A percentile compares a stretch with the other conserved stretches of the same genome.
phyloP scores from a whole-genome alignment of 2,888 invertebrate species.

The Chloroclystis v-ata region DNA sequence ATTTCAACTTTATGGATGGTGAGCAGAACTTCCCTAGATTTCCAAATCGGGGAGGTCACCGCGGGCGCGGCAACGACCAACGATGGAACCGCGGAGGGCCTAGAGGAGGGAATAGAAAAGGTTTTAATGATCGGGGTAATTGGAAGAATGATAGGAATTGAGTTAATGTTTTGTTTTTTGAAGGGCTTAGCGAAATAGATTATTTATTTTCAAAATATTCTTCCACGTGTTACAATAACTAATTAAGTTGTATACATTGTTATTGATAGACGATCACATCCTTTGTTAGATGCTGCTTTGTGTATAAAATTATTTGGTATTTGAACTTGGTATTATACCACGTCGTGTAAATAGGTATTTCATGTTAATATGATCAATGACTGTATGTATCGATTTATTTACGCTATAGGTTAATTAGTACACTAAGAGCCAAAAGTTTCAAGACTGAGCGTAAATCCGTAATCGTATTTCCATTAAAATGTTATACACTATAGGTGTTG shows the following conservation, averaged over 20 bases:
- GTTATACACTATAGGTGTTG: conserved; percentile 21
- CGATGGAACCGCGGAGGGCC: conserved; percentile 69
- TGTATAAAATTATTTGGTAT: background rate
- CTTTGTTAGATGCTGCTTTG: background rate
- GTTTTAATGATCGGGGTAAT: conserved; percentile 71
- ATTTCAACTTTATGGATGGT: conserved; percentile 65
- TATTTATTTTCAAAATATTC: conserved; percentile 51
- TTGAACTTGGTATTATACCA: conserved; percentile 42
- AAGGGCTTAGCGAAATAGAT: conserved; percentile 20
- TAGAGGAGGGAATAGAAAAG: conserved; percentile 70
- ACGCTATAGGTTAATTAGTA: conserved; percentile 38
- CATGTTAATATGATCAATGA: conserved; percentile 25
- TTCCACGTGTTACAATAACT: conserved; percentile 46
- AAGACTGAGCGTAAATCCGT: conserved; percentile 72
- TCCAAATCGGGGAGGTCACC: conserved; percentile 63
- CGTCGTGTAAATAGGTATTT: conserved; percentile 47
- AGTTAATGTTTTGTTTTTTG: background rate
- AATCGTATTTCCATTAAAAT: conserved; percentile 39
- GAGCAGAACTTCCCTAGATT: conserved; percentile 67
- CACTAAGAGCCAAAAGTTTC: conserved; percentile 74
- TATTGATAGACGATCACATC: background rate
- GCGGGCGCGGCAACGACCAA: conserved; percentile 67
- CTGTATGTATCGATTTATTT: conserved; percentile 31
- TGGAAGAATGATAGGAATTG: conserved; percentile 74
- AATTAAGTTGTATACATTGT: conserved; percentile 39